phyloP scores from a whole-genome alignment of 2,113 vertebrate genomes.

The Sinosuthora webbiana region DNA sequence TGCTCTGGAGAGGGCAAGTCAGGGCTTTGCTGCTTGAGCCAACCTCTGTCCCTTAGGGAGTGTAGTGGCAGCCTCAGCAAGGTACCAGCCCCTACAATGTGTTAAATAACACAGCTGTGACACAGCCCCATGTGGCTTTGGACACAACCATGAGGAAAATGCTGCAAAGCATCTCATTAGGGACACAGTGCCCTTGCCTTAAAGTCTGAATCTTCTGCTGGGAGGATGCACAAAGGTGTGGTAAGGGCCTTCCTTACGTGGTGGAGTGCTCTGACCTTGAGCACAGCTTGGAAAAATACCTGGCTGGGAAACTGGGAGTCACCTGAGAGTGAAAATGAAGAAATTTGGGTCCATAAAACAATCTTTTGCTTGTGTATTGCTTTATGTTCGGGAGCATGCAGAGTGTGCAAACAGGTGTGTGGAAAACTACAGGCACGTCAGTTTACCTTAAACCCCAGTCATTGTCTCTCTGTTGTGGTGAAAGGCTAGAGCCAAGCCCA shows the following conservation, averaged over 20 bases:
- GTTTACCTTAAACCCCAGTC: background rate
- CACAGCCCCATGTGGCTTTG: fast-evolving
- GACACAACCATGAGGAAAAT: background rate
- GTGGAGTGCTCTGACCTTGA: background rate
- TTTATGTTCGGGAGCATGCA: fast-evolving
- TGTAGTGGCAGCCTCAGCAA: background rate
- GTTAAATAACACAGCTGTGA: background rate
- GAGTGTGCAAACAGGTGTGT: fast-evolving
- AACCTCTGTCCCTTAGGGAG: background rate
- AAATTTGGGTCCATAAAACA: background rate
- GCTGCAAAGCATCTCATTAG: background rate
- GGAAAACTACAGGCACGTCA: fast-evolving
- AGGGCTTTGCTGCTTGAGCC: background rate
- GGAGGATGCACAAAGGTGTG: background rate
- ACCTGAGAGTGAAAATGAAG: background rate
- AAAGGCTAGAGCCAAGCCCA: background rate
- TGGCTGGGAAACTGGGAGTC: background rate
- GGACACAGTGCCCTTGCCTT: background rate
- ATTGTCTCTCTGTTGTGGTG: background rate
- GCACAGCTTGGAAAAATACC: background rate
- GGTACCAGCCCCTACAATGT: background rate
- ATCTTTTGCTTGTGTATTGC: background rate
- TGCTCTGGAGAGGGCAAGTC: background rate
- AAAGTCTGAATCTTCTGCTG: background rate
- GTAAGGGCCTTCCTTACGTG: background rate